phyloP scores from a whole-genome alignment of 1,140 invertebrate genomes.

The Brachionus koreanus region DNA sequence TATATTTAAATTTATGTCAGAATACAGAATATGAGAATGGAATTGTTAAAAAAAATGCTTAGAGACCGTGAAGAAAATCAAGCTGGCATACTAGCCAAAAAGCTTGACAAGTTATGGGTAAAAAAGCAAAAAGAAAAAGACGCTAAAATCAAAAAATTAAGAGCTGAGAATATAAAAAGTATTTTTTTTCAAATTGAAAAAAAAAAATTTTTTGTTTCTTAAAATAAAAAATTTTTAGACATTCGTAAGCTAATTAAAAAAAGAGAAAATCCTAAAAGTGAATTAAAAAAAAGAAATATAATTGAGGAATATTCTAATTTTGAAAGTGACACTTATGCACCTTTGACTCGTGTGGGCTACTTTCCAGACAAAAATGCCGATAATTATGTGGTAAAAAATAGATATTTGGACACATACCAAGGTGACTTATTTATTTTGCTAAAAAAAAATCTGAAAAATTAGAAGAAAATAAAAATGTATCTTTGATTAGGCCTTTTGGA shows the following conservation, averaged over 20 bases:
- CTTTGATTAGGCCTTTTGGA: constrained; percentile 51
- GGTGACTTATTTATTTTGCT: constrained; percentile 46
- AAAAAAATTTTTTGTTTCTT: background rate
- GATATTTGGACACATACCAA: constrained; percentile 54
- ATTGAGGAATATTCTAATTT: constrained; percentile 53
- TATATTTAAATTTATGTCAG: constrained; percentile 46
- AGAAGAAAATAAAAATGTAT: background rate
- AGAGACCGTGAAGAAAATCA: constrained; percentile 58
- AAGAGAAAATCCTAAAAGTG: constrained; percentile 50
- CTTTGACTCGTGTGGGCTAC: constrained; percentile 56
- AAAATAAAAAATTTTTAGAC: background rate
- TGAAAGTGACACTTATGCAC: constrained; percentile 53
- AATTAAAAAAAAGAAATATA: constrained; percentile 51
- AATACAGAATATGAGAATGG: constrained; percentile 56
- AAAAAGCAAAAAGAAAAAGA: constrained; percentile 58
- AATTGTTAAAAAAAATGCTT: constrained; percentile 56
- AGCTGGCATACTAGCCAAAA: constrained; percentile 55
- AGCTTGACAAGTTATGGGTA: constrained; percentile 56
- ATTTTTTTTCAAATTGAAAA: background rate
- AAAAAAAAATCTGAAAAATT: background rate
- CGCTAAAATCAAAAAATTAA: constrained; percentile 52
- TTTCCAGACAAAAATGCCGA: constrained; percentile 58
- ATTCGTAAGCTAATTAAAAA: constrained; percentile 52
- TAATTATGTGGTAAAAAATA: constrained; percentile 55
- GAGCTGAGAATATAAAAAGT: constrained; percentile 58